Evolutionary conservation across 2,113 vertebrate species (phyloP).

Genomic region (Hippocampus mohnikei): DNA sequence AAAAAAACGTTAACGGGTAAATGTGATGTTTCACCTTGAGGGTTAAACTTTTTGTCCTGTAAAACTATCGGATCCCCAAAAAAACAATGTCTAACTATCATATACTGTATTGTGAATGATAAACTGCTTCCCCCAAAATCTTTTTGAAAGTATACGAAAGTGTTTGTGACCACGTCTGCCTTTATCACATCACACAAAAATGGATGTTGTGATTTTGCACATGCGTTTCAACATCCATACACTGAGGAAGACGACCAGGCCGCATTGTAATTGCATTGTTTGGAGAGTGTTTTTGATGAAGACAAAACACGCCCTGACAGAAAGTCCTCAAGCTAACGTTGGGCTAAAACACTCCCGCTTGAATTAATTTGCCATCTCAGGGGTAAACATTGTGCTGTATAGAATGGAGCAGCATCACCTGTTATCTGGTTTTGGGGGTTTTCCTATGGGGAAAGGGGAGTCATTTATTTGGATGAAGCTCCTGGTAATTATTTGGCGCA

Average conservation of each 20-base stretch:
- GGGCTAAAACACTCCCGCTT: conserved; percentile 18
- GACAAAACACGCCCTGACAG: conserved; percentile 58
- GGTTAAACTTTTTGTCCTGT: neutral
- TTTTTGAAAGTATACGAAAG: neutral
- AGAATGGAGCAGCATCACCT: conserved; percentile 1
- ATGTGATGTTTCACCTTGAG: neutral
- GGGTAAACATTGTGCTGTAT: conserved; percentile 23
- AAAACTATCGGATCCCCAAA: neutral
- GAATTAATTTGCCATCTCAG: conserved; percentile 12
- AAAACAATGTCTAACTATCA: neutral
- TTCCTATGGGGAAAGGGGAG: neutral
- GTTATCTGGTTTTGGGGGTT: no score
- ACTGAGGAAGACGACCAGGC: conserved; percentile 43
- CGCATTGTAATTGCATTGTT: conserved; percentile 50
- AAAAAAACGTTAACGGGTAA: conserved; percentile 3
- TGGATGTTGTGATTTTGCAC: conserved; percentile 1
- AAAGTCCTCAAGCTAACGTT: conserved; percentile 39
- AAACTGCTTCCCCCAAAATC: neutral
- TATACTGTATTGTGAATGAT: neutral
- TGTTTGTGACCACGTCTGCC: neutral
- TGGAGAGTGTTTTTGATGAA: conserved; percentile 31
- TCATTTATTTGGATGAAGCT: neutral
- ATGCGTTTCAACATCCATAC: conserved; percentile 18
- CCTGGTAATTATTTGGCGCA: neutral
- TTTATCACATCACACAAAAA: conserved; percentile 13